Evolutionary conservation across 35 echinoderm and acorn worm species (phyloP).

Genomic region (Hemicentrotus pulcherrimus): DNA sequence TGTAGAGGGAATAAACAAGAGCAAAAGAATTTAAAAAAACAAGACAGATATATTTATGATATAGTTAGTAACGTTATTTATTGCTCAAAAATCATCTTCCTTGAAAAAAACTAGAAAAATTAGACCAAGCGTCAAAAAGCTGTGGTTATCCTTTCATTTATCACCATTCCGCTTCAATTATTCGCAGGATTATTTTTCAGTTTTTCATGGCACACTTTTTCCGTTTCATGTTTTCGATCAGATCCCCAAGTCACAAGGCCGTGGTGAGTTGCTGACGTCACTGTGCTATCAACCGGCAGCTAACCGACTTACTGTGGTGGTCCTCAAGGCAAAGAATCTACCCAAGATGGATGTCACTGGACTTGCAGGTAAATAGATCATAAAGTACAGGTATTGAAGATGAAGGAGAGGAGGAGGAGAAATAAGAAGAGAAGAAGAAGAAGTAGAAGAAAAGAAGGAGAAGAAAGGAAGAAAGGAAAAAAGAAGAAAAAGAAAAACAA

Average conservation of each 20-base stretch:
- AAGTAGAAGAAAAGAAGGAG: neutral
- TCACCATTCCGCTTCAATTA: neutral
- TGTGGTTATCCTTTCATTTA: too few species aligned
- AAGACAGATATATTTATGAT: too few species aligned
- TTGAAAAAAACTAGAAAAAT: too few species aligned
- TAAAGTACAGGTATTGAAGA: neutral
- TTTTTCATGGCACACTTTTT: neutral
- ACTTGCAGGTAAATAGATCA: conserved; percentile 75
- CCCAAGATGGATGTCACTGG: conserved; percentile 99
- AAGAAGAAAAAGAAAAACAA: too few species aligned
- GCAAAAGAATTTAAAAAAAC: too few species aligned
- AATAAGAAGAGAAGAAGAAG: neutral
- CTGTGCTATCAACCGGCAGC: conserved; percentile 94
- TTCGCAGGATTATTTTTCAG: neutral
- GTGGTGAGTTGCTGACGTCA: conserved; percentile 92
- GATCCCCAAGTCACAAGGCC: conserved; percentile 91
- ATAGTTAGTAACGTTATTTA: too few species aligned
- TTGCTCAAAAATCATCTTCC: too few species aligned
- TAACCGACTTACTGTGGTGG: conserved; percentile 96
- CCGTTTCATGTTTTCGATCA: conserved; percentile 32
- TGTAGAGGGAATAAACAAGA: too few species aligned
- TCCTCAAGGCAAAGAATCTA: conserved; percentile 96
- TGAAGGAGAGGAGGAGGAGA: neutral
- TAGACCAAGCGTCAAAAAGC: too few species aligned
- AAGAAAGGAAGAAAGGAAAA: neutral